Evolutionary conservation across 2,797 vertebrate genomes (phyloP).

Genomic region (Sarcophilus harrisii): DNA sequence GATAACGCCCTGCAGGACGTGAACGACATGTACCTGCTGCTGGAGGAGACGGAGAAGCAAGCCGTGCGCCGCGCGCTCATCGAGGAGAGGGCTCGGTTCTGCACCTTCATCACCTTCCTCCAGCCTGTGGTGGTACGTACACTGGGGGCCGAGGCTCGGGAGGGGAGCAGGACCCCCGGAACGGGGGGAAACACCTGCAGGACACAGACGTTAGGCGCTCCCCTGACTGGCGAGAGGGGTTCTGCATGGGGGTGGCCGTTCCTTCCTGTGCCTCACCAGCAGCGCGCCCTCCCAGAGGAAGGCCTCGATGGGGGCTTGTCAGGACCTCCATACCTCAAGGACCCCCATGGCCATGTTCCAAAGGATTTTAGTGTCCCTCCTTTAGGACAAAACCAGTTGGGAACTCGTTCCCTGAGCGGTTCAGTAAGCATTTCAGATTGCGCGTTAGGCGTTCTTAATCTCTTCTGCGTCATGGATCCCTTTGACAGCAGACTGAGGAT

Average conservation of each 20-base stretch:
- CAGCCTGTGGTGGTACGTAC: constrained; percentile 95
- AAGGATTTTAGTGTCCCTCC: not conserved
- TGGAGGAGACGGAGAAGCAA: constrained; percentile 99
- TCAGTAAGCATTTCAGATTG: not conserved
- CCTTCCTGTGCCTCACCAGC: not conserved
- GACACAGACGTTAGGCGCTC: too few species aligned
- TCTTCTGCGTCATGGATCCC: not conserved
- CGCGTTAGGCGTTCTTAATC: not conserved
- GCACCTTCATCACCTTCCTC: constrained; percentile 94
- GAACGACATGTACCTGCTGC: constrained; percentile 96
- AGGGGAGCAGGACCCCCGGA: not conserved
- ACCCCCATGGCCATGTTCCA: not conserved
- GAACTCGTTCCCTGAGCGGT: not conserved
- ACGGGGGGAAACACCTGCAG: not conserved
- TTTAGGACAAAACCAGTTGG: not conserved
- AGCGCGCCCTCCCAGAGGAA: not conserved
- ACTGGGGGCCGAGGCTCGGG: not conserved
- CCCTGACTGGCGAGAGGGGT: not conserved
- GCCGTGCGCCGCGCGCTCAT: constrained; percentile 95
- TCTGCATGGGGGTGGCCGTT: not conserved
- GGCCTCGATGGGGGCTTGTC: too few species aligned
- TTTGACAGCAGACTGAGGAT: not conserved
- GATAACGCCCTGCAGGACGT: constrained; percentile 97
- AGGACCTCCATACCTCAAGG: too few species aligned
- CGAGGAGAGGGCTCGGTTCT: constrained; percentile 96